Percentiles rank a stretch among this genome's conserved stretches.
Conservation (phyloP, 2,888 invertebrate genomes). For the Caenorhabditis imperialis region DNA sequence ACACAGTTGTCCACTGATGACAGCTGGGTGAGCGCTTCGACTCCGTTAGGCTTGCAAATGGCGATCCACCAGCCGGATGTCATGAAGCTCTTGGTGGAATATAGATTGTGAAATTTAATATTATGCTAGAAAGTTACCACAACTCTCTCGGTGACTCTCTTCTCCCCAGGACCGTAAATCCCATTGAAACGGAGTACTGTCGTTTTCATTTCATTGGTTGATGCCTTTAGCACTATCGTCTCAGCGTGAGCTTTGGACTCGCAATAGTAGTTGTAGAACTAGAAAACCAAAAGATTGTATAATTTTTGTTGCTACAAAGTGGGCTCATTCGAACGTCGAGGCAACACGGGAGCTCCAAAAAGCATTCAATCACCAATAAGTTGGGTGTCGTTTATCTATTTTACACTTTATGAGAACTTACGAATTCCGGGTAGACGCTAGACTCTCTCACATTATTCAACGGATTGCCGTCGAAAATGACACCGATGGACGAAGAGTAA, state of each 20-base stretch:
- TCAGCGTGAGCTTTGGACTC: conserved; percentile 48
- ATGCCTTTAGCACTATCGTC: conserved; percentile 23
- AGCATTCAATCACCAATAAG: too few relatives aligned
- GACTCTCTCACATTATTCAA: conserved; percentile 17
- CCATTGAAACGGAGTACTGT: conserved; percentile 41
- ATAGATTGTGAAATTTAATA: too few relatives aligned
- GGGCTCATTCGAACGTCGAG: too few relatives aligned
- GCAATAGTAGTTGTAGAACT: conserved; percentile 46
- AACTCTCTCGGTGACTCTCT: conserved; percentile 42
- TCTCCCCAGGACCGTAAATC: conserved; percentile 52
- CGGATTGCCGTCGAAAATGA: conserved; percentile 29
- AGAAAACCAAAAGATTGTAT: neutral
- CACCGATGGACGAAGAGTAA: conserved; percentile 40
- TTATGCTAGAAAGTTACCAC: conserved; percentile 15
- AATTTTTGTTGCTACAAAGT: neutral
- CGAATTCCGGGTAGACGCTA: conserved; percentile 8
- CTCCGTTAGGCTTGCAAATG: conserved; percentile 16
- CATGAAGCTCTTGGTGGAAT: too few relatives aligned
- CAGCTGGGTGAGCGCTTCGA: conserved; percentile 32
- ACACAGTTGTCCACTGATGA: conserved; percentile 46
- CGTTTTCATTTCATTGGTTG: conserved; percentile 13
- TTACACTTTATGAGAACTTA: too few relatives aligned
- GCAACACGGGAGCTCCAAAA: too few relatives aligned
- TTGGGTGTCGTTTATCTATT: too few relatives aligned
- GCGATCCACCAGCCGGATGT: conserved; percentile 42